phyloP scores from a whole-genome alignment of 35 echinoderm and acorn worm genomes.

The Holothuria glaberrima region DNA sequence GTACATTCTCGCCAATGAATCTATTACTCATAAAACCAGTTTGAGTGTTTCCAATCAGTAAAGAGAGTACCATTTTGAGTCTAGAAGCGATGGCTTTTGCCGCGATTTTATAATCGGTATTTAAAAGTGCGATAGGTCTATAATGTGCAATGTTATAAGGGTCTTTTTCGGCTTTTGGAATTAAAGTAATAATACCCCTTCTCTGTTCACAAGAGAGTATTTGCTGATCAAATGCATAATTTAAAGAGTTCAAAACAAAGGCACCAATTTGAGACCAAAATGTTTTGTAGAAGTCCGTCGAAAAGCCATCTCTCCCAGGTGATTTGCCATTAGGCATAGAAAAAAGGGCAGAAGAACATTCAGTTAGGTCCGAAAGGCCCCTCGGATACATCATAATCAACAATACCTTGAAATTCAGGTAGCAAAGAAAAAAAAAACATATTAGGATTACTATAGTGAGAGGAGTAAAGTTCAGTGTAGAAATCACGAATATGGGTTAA shows the following conservation, averaged over 20 bases:
- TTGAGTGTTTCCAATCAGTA: background rate
- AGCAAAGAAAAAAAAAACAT: background rate
- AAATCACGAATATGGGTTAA: background rate
- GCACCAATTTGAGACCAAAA: background rate
- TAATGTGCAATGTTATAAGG: background rate
- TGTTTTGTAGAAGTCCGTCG: background rate
- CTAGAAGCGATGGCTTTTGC: slow-evolving; percentile 18
- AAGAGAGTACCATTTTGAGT: background rate
- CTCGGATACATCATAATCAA: background rate
- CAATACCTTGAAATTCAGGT: background rate
- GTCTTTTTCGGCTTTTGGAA: slow-evolving; percentile 3
- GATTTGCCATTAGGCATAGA: slow-evolving; percentile 11
- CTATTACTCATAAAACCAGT: background rate
- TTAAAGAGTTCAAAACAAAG: background rate
- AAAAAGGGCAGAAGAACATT: background rate
- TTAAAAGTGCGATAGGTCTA: slow-evolving; percentile 12
- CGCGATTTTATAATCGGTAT: slow-evolving; percentile 2
- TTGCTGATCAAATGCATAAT: background rate
- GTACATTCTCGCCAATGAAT: background rate
- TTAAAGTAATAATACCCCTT: background rate
- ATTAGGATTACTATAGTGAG: background rate
- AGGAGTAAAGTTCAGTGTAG: background rate
- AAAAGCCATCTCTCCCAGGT: background rate
- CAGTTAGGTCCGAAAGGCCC: background rate
- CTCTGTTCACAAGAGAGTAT: background rate